phyloP scores from a whole-genome alignment of 2,113 vertebrate genomes.

The Accipiter cooperii region DNA sequence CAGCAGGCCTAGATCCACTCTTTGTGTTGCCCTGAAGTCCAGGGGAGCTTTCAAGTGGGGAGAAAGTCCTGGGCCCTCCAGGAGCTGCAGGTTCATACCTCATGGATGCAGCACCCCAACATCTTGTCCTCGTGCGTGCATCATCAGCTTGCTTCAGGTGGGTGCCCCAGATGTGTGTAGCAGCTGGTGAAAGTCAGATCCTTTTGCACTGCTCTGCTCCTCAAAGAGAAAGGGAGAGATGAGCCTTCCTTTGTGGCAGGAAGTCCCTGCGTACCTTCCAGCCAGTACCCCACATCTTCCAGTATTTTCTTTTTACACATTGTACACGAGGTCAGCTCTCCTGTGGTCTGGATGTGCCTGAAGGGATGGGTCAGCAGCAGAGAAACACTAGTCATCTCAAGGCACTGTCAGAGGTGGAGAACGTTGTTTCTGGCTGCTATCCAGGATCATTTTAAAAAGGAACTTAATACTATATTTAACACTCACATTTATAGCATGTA shows the following conservation, averaged over 20 bases:
- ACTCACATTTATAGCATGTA: accelerated
- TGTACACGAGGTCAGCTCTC: too few species aligned
- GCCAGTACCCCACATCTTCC: background rate
- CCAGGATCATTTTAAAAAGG: background rate
- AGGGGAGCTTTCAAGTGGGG: background rate
- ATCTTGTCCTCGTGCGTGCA: background rate
- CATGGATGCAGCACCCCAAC: background rate
- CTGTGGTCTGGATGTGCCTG: background rate
- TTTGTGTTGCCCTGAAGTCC: background rate
- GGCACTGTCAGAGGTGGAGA: background rate
- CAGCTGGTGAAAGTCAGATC: background rate
- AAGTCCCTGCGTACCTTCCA: background rate
- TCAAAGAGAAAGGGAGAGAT: background rate
- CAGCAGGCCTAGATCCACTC: background rate
- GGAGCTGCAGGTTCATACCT: background rate
- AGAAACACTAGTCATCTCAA: background rate
- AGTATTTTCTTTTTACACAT: background rate
- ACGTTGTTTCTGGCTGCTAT: background rate
- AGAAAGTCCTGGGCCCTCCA: background rate
- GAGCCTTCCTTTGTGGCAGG: background rate
- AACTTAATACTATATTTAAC: accelerated
- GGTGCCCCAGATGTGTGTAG: background rate
- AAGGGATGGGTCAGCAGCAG: background rate
- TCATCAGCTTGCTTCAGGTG: background rate
- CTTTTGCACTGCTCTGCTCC: background rate